phyloP scores from a whole-genome alignment of 2,888 invertebrate genomes.

The Opisthograptis luteolata region DNA sequence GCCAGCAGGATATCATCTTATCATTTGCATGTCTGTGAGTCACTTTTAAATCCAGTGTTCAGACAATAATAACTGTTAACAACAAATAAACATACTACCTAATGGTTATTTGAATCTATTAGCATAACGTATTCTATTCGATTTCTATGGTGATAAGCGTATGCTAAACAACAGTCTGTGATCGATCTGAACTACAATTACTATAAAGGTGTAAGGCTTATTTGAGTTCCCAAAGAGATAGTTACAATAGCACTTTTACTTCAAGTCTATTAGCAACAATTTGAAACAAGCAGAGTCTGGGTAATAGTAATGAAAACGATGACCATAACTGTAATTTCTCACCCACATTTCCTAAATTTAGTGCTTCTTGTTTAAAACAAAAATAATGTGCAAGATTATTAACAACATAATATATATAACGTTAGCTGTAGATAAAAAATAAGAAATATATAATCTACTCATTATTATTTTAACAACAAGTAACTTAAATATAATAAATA shows the following conservation, averaged over 20 bases:
- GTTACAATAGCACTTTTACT: no score
- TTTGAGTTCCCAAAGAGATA: no score
- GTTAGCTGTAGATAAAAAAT: no score
- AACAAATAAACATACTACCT: conserved; percentile 21
- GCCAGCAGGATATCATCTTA: conserved; percentile 25
- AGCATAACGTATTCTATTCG: conserved; percentile 13
- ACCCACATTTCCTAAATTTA: no score
- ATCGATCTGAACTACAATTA: background rate
- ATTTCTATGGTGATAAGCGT: conserved; percentile 5
- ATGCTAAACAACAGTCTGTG: background rate
- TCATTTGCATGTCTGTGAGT: conserved; percentile 34
- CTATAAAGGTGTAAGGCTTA: background rate
- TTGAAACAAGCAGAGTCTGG: background rate
- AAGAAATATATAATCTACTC: no score
- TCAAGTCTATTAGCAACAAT: no score
- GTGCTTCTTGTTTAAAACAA: no score
- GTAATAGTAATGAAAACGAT: no score
- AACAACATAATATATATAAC: no score
- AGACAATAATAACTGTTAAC: conserved; percentile 28
- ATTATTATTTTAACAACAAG: no score
- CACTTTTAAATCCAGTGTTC: conserved; percentile 22
- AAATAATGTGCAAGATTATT: background rate
- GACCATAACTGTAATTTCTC: no score
- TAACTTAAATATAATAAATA: no score
- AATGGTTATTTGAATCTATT: conserved; percentile 11